Percentiles rank a stretch among this genome's conserved stretches.
Conservation (phyloP, 2,113 vertebrate species). For the Stegostoma tigrinum region DNA sequence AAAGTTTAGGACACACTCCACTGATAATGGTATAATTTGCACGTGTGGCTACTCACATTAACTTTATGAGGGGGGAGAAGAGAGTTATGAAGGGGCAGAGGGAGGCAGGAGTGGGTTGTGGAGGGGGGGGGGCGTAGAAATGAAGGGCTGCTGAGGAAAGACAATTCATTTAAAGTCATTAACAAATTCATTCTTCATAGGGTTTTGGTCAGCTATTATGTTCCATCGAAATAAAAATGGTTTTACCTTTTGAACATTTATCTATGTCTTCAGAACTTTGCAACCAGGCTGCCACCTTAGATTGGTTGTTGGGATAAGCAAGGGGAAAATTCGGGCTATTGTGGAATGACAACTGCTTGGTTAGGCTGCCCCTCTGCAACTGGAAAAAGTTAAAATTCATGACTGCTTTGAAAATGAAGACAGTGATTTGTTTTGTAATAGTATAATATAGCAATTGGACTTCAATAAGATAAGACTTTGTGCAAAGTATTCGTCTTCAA, state of each 20-base stretch:
- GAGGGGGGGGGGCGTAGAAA: neutral
- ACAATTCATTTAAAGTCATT: neutral
- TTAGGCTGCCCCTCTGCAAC: conserved; percentile 67
- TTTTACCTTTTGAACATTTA: conserved; percentile 83
- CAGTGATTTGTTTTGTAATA: neutral
- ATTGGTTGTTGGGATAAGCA: conserved; percentile 68
- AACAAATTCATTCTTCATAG: neutral
- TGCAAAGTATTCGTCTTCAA: neutral
- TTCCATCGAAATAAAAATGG: neutral
- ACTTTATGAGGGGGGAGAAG: neutral
- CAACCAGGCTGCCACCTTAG: conserved; percentile 79
- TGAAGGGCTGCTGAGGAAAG: neutral
- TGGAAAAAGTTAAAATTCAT: neutral
- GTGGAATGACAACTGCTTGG: conserved; percentile 71
- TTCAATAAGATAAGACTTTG: neutral
- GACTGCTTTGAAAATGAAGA: neutral
- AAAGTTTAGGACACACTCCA: too few relatives aligned
- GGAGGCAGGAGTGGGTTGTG: too few relatives aligned
- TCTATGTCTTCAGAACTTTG: conserved; percentile 92
- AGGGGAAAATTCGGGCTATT: conserved; percentile 61
- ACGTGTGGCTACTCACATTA: neutral
- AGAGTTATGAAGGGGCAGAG: too few relatives aligned
- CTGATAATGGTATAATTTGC: neutral
- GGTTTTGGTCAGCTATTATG: neutral
- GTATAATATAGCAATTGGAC: neutral